Conservation (phyloP, 2,797 vertebrate species). For the Adelosebastes latens region DNA sequence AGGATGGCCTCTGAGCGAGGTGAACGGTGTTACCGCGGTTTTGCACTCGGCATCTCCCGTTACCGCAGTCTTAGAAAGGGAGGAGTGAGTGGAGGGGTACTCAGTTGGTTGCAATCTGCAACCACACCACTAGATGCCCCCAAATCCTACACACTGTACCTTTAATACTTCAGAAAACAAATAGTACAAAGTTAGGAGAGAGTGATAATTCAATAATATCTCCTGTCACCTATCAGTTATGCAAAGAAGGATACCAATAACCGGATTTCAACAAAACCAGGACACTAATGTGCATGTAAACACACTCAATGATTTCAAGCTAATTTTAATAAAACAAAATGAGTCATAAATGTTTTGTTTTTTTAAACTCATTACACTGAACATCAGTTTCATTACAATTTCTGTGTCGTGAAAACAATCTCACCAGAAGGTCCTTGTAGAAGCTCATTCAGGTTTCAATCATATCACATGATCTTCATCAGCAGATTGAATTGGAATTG, state of each 20-base stretch:
- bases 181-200: not conserved
- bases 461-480: not conserved
- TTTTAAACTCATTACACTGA: not conserved
- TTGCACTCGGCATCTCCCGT: too few species aligned
- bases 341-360: rapidly evolving
- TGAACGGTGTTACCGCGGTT: too few species aligned
- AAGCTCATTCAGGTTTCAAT: not conserved
- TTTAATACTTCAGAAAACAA: too few species aligned
- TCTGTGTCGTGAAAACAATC: not conserved
- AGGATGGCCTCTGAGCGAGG: too few species aligned
- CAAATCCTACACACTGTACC: too few species aligned
- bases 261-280: not conserved
- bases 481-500: not conserved
- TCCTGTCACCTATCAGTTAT: not conserved
- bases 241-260: not conserved
- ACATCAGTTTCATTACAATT: not conserved
- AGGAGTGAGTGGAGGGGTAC: too few species aligned
- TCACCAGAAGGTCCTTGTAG: not conserved
- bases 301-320: not conserved
- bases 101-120: too few species aligned
- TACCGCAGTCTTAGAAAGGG: too few species aligned
- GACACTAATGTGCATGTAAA: not conserved
- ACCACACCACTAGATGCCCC: too few species aligned
- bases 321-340: not conserved
- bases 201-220: not conserved